phyloP scores from a whole-genome alignment of 2,888 invertebrate species.

The Rhamphomyia laevipes region DNA sequence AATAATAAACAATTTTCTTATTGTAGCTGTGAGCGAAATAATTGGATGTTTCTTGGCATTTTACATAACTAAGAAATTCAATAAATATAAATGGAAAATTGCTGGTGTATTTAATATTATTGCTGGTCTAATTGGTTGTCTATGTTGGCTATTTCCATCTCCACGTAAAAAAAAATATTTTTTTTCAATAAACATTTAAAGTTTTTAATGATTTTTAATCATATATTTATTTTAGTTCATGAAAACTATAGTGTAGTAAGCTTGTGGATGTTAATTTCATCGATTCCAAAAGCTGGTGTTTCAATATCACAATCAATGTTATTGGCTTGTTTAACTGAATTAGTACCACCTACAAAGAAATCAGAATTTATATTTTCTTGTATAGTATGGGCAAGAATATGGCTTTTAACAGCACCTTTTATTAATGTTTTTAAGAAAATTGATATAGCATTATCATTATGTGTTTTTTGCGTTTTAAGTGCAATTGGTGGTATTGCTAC shows the following conservation, averaged over 20 bases:
- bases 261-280: constrained; percentile 35
- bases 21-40: constrained; percentile 35
- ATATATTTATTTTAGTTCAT: constrained; percentile 22
- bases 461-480: background rate
- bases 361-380: constrained; percentile 34
- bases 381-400: constrained; percentile 34
- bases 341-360: constrained; percentile 33
- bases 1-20: constrained; percentile 1
- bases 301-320: constrained; percentile 38
- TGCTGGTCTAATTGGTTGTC: constrained; percentile 33
- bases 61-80: constrained; percentile 30
- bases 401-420: constrained; percentile 35
- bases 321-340: constrained; percentile 34
- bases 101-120: constrained; percentile 34
- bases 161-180: constrained; percentile 24
- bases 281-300: constrained; percentile 34
- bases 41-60: constrained; percentile 36
- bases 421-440: constrained; percentile 32
- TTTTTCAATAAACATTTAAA: background rate
- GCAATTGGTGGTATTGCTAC: background rate
- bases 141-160: constrained; percentile 34
- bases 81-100: constrained; percentile 35
- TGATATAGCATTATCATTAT: constrained; percentile 28
- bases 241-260: constrained; percentile 27
- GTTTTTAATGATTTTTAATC: background rate